Evolutionary conservation across 1,140 invertebrate species (phyloP), one percentile per base, ranked within the genome.

Genomic region (Euwallacea fornicatus): DNA sequence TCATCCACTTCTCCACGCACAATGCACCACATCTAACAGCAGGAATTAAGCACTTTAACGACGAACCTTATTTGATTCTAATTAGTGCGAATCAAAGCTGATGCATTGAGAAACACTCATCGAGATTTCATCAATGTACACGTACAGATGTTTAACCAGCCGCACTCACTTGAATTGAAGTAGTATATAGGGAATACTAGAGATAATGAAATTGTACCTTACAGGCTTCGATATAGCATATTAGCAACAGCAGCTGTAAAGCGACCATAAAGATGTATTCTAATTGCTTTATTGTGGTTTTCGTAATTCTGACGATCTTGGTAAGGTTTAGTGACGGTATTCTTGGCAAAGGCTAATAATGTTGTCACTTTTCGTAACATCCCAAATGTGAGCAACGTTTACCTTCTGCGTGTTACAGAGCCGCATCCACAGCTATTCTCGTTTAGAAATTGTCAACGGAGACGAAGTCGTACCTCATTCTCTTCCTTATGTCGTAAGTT

Each of bases 401-500:
- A 50, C 21, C 42, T 62, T 46, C 21, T 46, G 60, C 43, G 46
- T 15, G 11, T 9, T 10, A 43, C 42, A 10, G 21, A 33, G 21
- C 1, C 4, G 21, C 21, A 33, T 33, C 21, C 8, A 47, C 13
- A 11, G 42, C 7, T 7, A 64, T 7, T 7, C 21, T 9, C 41
- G 21, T 61, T 44, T 71, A 7, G 47, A 64, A 41, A 79, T 80
- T 64, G 73, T 77, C 16, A 72, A 77, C 59, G 78, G 79, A 41
- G 61, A 75, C n/a, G 77, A 77, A 54, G 76, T 75, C 8, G 66
- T 55, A 58, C 73, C 76, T 21, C 77, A 79, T 69, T 83, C 75
- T 3, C 42, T 84, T 77, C 85, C 85, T 4, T 85, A 84, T 42
- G 60, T 76, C 41, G 76, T 75, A 73, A 69, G 69, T 50, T 13